These are phyloP conservation scores for Druon quercuslanigerum DNA, from an alignment of 1,140 invertebrate genomes.

Conservation along the genomic window DNA sequence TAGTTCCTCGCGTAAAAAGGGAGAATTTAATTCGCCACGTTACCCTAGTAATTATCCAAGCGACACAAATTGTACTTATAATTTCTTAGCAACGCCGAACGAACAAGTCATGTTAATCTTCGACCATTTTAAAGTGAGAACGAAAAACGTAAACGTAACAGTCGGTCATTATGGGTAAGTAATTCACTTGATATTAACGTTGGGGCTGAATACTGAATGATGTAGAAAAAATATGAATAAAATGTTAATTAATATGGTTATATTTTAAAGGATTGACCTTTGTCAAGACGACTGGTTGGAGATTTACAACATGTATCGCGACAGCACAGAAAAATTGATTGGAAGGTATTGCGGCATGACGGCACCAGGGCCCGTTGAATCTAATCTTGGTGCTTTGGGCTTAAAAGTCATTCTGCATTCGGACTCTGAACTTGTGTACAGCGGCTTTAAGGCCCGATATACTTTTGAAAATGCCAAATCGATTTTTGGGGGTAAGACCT, in stretches of 20 bases:
- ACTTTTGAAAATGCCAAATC: constrained; percentile 91
- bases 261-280: constrained; percentile 76
- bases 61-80: constrained; percentile 93
- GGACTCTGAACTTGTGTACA: constrained; percentile 88
- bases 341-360: constrained; percentile 90
- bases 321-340: constrained; percentile 86
- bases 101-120: constrained; percentile 95
- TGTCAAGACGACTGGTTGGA: constrained; percentile 96
- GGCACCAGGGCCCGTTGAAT: constrained; percentile 92
- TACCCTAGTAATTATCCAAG: constrained; percentile 97
- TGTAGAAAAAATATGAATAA: neutral
- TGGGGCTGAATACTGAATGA: too few species aligned
- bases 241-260: constrained; percentile 3
- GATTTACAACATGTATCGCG: constrained; percentile 90
- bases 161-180: constrained; percentile 78
- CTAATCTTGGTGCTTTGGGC: constrained; percentile 87
- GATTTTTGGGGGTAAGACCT: constrained; percentile 83
- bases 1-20: constrained; percentile 88
- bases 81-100: constrained; percentile 88
- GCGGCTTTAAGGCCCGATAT: constrained; percentile 93
- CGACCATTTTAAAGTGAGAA: constrained; percentile 92
- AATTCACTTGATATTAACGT: neutral
- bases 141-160: constrained; percentile 78
- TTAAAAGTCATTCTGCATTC: constrained; percentile 90
- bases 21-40: constrained; percentile 95